phyloP scores from a whole-genome alignment of 1,140 invertebrate species.

The Oncopeltus fasciatus region DNA sequence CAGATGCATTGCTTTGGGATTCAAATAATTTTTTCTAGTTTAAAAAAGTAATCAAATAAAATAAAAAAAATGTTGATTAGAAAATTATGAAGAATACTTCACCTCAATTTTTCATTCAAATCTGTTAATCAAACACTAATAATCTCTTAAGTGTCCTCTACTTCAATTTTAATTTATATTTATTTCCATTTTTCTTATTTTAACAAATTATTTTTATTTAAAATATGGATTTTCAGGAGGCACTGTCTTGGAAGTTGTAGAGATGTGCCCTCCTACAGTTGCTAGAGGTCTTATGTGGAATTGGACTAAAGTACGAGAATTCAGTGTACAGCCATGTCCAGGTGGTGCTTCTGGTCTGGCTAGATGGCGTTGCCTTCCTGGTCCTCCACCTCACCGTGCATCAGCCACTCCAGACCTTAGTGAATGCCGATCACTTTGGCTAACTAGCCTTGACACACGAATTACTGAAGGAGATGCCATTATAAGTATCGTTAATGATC shows the following conservation, averaged over 20 bases:
- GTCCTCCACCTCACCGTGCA: slow-evolving; percentile 43
- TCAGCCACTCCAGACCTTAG: slow-evolving; percentile 69
- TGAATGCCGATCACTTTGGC: slow-evolving; percentile 80
- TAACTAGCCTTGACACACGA: slow-evolving; percentile 64
- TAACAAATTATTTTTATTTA: too few relatives aligned
- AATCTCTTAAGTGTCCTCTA: too few relatives aligned
- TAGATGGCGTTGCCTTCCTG: slow-evolving; percentile 53
- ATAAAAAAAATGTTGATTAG: too few relatives aligned
- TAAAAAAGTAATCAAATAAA: too few relatives aligned
- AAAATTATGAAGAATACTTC: too few relatives aligned
- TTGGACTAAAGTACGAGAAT: slow-evolving; percentile 63
- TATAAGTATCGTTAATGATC: slow-evolving; percentile 61
- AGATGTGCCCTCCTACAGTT: slow-evolving; percentile 47
- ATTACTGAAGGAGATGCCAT: slow-evolving; percentile 61
- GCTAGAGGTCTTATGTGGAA: slow-evolving; percentile 76
- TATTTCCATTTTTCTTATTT: too few relatives aligned
- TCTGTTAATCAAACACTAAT: too few relatives aligned
- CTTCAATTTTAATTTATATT: too few relatives aligned
- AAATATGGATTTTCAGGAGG: slow-evolving; percentile 7
- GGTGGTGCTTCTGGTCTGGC: slow-evolving; percentile 73
- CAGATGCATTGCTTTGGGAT: too few relatives aligned
- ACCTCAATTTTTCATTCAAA: too few relatives aligned
- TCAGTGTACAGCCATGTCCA: slow-evolving; percentile 64
- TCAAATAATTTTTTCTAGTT: too few relatives aligned
- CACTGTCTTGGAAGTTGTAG: not conserved